Evolutionary conservation across 92 coral and sea anemone species (phyloP).

Genomic region (Epizoanthus illoricatus): DNA sequence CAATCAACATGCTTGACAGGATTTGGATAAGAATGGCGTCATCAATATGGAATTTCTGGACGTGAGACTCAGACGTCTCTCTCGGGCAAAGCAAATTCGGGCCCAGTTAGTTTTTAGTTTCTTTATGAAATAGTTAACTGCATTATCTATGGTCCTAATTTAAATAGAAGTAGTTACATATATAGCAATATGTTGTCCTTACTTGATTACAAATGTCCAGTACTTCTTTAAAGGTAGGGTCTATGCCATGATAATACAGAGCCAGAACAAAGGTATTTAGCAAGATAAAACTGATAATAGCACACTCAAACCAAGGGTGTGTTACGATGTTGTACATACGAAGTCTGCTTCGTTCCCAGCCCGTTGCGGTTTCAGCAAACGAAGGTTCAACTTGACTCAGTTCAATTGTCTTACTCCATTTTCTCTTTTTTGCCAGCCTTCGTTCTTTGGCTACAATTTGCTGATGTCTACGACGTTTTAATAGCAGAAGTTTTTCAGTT

Average conservation of each 20-base stretch:
- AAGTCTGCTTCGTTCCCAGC: conserved; percentile 2
- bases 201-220: conserved; percentile 36
- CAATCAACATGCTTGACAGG: too few species aligned
- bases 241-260: conserved; percentile 41
- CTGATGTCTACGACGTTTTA: conserved; percentile 34
- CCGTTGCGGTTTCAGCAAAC: neutral
- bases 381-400: neutral
- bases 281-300: conserved; percentile 38
- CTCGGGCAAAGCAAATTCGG: too few species aligned
- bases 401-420: neutral
- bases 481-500: conserved; percentile 30
- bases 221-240: neutral
- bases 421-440: conserved; percentile 4
- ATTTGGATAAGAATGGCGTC: too few species aligned
- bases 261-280: conserved; percentile 46
- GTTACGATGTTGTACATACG: conserved; percentile 16
- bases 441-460: conserved; percentile 19
- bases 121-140: neutral
- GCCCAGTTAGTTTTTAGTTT: neutral
- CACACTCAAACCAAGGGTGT: conserved; percentile 43
- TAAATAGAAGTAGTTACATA: too few species aligned
- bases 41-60: too few species aligned
- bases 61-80: too few species aligned
- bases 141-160: neutral
- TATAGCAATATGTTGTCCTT: neutral